Evolutionary conservation across 2,888 invertebrate genomes (phyloP).

Genomic region (Deladenus siricidicola): DNA sequence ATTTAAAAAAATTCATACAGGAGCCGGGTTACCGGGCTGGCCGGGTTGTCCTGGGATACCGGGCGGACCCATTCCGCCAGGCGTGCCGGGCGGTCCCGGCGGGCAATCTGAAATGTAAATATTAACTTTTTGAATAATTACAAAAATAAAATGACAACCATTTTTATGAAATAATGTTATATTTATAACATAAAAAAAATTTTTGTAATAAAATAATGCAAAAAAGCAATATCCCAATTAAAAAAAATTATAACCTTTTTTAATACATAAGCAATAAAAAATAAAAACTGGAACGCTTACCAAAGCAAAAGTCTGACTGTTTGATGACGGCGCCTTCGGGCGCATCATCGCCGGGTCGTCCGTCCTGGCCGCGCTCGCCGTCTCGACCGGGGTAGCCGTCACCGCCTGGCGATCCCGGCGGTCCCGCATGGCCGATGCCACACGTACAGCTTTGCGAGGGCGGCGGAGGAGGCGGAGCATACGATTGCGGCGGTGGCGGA

Average conservation of each 20-base stretch:
- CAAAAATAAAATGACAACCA: background rate
- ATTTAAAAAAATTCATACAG: background rate
- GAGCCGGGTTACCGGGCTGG: background rate
- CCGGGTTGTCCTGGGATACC: background rate
- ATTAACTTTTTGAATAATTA: background rate
- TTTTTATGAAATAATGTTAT: too few relatives aligned
- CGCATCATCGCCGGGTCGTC: slow-evolving; percentile 1
- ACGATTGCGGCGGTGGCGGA: background rate
- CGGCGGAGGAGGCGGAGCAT: background rate
- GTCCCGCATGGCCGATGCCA: background rate
- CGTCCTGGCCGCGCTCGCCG: slow-evolving; percentile 1
- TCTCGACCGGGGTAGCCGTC: slow-evolving; percentile 1
- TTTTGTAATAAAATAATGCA: too few relatives aligned
- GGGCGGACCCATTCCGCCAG: background rate
- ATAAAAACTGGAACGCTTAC: background rate
- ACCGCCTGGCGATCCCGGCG: background rate
- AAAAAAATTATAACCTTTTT: too few relatives aligned
- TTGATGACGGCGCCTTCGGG: background rate
- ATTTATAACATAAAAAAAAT: too few relatives aligned
- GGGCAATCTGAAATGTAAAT: background rate
- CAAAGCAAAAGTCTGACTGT: slow-evolving; percentile 2
- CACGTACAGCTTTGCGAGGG: background rate
- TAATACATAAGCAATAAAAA: too few relatives aligned
- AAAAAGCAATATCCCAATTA: too few relatives aligned
- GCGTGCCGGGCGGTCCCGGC: background rate